Conservation (phyloP, 1,140 invertebrate species). For the Nixonia krombeini region DNA sequence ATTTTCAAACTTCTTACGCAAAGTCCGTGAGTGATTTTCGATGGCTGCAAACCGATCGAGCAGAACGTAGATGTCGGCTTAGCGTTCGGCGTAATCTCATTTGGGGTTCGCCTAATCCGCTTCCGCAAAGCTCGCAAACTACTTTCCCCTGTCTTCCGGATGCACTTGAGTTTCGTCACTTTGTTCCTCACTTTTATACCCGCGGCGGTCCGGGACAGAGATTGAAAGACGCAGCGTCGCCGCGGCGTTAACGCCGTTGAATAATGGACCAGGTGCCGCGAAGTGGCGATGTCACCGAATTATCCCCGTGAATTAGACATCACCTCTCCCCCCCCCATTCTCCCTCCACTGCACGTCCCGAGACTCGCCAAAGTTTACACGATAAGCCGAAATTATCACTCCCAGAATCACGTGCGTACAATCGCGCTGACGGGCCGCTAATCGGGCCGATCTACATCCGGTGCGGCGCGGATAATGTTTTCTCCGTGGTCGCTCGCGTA, state of each 20-base stretch:
- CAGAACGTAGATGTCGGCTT: slow-evolving; percentile 50
- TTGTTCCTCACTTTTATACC: slow-evolving; percentile 27
- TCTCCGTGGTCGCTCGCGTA: background rate
- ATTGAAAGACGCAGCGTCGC: too few relatives aligned
- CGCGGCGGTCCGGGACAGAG: too few relatives aligned
- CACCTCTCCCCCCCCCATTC: too few relatives aligned
- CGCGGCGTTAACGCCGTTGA: too few relatives aligned
- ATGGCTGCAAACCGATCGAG: slow-evolving; percentile 48
- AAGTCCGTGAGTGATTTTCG: slow-evolving; percentile 47
- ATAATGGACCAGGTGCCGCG: too few relatives aligned
- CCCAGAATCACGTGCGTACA: too few relatives aligned
- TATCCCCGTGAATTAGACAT: too few relatives aligned
- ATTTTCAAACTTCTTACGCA: slow-evolving; percentile 44
- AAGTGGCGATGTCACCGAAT: slow-evolving; percentile 24
- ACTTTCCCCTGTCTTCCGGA: slow-evolving; percentile 33
- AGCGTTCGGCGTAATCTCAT: slow-evolving; percentile 50
- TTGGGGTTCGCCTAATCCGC: slow-evolving; percentile 52
- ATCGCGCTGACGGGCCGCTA: too few relatives aligned
- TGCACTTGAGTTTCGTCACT: slow-evolving; percentile 42
- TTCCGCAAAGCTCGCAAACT: slow-evolving; percentile 47
- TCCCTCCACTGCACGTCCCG: too few relatives aligned
- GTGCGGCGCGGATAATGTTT: slow-evolving; percentile 15
- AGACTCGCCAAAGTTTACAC: too few relatives aligned
- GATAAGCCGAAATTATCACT: too few relatives aligned
- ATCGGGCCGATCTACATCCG: too few relatives aligned